These are phyloP conservation scores for Cryptosula pallasiana DNA, from an alignment of 2,888 invertebrate genomes.

Conservation along the genomic window DNA sequence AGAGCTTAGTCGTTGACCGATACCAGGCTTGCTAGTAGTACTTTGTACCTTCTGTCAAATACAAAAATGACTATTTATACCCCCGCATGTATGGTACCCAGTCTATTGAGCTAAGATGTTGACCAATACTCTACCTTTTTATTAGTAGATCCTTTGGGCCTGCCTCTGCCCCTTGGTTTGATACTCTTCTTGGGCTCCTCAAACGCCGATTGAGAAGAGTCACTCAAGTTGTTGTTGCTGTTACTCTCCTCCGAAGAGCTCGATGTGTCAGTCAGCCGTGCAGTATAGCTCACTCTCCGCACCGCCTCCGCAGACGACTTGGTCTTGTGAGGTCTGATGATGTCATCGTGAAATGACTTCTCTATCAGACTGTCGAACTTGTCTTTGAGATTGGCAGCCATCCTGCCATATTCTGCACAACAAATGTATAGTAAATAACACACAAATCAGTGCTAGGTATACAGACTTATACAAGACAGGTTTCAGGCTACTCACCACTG, in stretches of 20 bases:
- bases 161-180: not conserved
- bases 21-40: too few relatives aligned
- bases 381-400: not conserved
- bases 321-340: not conserved
- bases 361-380: conserved; percentile 18
- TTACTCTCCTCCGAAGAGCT: not conserved
- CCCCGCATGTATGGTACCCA: too few relatives aligned
- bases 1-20: too few relatives aligned
- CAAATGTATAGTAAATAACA: too few relatives aligned
- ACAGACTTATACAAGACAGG: too few relatives aligned
- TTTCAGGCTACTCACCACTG: conserved; percentile 65
- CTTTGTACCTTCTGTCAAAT: too few relatives aligned
- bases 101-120: too few relatives aligned
- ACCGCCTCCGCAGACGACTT: not conserved
- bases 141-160: not conserved
- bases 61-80: too few relatives aligned
- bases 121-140: too few relatives aligned
- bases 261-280: not conserved
- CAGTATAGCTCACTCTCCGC: not conserved
- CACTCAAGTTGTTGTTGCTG: not conserved
- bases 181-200: not conserved
- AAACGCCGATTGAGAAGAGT: not conserved
- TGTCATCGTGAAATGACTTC: conserved; percentile 5
- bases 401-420: conserved; percentile 6
- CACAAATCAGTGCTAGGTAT: too few relatives aligned